Percentiles rank a stretch among this genome's conserved stretches.
These are phyloP conservation scores for Dexiosoma caninum DNA, from an alignment of 2,888 invertebrate genomes.

Conservation along the genomic window DNA sequence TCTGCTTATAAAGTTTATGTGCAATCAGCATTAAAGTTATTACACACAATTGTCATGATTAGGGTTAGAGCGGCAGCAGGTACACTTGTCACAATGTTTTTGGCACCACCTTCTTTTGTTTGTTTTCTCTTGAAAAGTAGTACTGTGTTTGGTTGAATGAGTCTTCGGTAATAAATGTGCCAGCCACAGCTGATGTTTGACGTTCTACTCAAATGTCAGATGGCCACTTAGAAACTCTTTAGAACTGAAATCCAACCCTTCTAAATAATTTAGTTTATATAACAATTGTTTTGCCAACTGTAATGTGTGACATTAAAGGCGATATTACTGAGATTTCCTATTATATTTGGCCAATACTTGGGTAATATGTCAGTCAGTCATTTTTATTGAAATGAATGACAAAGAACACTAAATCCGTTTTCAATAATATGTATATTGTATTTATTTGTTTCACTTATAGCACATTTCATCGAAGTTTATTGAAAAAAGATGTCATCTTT, in stretches of 20 bases:
- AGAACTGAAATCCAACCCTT: conserved; percentile 55
- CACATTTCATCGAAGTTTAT: conserved; percentile 6
- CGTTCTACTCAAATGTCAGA: conserved; percentile 47
- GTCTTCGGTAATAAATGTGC: conserved; percentile 51
- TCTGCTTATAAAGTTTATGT: neutral
- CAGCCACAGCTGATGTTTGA: conserved; percentile 58
- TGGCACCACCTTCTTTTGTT: neutral
- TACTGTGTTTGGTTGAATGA: conserved; percentile 11
- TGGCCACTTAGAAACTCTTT: conserved; percentile 47
- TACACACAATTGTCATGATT: neutral
- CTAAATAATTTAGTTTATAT: conserved; percentile 35
- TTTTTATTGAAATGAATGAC: conserved; percentile 22
- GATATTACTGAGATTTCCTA: conserved; percentile 61
- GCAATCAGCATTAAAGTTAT: neutral
- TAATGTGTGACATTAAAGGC: conserved; percentile 64
- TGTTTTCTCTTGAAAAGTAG: neutral
- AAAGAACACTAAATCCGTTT: conserved; percentile 24
- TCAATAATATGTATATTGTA: neutral
- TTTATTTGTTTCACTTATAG: conserved; percentile 25
- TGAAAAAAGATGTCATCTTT: conserved; percentile 47
- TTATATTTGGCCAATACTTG: conserved; percentile 61
- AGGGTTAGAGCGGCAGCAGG: conserved; percentile 31
- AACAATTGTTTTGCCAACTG: conserved; percentile 63
- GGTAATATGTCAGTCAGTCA: conserved; percentile 41
- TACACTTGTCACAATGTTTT: conserved; percentile 27